These are phyloP conservation scores for Columba guinea DNA, from an alignment of 2,797 vertebrate species.

Conservation along the genomic window DNA sequence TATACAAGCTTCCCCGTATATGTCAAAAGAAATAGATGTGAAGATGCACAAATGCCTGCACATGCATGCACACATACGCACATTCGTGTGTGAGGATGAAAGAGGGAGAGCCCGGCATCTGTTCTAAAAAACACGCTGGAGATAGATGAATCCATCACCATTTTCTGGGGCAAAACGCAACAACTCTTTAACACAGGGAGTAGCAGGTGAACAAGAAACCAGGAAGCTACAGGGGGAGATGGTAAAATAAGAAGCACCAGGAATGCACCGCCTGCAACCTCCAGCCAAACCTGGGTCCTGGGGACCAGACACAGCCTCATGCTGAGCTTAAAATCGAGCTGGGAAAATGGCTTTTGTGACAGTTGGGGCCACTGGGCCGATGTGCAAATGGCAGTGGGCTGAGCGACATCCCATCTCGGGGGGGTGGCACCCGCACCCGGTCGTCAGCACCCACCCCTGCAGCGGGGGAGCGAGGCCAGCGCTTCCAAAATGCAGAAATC, in stretches of 20 bases:
- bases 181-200: background rate
- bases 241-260: background rate
- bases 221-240: background rate
- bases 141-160: background rate
- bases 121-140: background rate
- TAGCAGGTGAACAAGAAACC: background rate
- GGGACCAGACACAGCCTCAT: background rate
- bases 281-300: background rate
- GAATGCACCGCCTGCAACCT: fast-evolving
- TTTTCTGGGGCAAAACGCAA: conserved; percentile 35
- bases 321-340: background rate
- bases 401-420: fast-evolving
- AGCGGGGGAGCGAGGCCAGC: background rate
- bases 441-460: background rate
- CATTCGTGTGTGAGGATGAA: fast-evolving
- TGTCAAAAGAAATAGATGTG: fast-evolving
- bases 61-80: fast-evolving
- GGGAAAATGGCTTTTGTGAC: background rate
- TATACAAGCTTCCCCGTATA: background rate
- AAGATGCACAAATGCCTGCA: background rate
- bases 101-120: background rate
- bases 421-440: background rate
- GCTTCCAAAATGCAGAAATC: background rate
- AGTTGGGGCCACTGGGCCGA: background rate
- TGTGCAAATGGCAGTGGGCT: background rate